phyloP scores from a whole-genome alignment of 2,797 vertebrate genomes.

The Sphenopsis melanotis region DNA sequence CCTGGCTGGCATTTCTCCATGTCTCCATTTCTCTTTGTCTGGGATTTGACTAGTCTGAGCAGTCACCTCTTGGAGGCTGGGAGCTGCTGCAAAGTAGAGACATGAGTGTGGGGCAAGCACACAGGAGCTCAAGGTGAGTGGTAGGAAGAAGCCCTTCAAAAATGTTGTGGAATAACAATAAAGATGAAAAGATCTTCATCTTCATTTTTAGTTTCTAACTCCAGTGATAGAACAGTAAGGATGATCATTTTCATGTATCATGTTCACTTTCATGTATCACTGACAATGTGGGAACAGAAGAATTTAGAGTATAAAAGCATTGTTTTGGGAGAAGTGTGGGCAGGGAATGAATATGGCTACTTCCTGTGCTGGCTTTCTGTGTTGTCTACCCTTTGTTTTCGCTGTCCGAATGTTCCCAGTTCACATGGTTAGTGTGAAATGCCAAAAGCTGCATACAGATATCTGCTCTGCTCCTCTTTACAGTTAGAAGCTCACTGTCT shows the following conservation, averaged over 20 bases:
- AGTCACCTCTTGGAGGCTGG: not conserved
- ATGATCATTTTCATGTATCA: not conserved
- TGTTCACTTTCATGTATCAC: not conserved
- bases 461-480: not conserved
- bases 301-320: not conserved
- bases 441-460: not conserved
- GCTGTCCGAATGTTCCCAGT: not conserved
- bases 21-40: not conserved
- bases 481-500: not conserved
- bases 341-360: not conserved
- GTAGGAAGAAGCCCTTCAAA: not conserved
- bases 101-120: not conserved
- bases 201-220: not conserved
- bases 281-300: not conserved
- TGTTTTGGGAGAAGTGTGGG: not conserved
- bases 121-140: not conserved
- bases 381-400: not conserved
- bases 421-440: rapidly evolving
- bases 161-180: not conserved
- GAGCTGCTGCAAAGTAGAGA: not conserved
- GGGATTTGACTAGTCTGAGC: not conserved
- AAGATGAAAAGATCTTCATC: no score
- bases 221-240: not conserved
- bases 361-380: not conserved
- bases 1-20: not conserved